Conservation (phyloP, 2,888 invertebrate species). For the Tetrapedia diversipes region DNA sequence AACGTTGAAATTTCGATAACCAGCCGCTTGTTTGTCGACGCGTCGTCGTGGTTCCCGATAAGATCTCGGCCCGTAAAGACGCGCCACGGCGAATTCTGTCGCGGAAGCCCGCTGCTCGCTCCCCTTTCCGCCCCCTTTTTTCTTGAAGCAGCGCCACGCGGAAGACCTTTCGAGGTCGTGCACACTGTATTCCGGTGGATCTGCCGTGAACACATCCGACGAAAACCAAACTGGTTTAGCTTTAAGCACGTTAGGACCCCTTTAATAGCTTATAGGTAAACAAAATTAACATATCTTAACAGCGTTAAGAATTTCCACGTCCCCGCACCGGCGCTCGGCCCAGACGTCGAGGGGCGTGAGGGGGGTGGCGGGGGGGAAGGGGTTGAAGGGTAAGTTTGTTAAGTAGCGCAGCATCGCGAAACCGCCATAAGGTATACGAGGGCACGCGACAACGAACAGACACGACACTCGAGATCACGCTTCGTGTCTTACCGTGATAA, state of each 20-base stretch:
- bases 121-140: too few species aligned
- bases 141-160: too few species aligned
- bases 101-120: conserved; percentile 31
- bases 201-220: conserved; percentile 78
- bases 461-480: conserved; percentile 55
- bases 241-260: conserved; percentile 82
- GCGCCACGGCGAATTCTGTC: conserved; percentile 62
- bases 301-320: conserved; percentile 82
- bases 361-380: too few species aligned
- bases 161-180: conserved; percentile 63
- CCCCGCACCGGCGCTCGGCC: conserved; percentile 56
- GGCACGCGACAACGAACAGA: conserved; percentile 77
- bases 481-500: conserved; percentile 38
- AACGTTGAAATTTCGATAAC: conserved; percentile 68
- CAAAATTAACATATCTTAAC: conserved; percentile 83
- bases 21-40: conserved; percentile 62
- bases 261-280: conserved; percentile 83
- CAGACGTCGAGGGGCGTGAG: too few species aligned
- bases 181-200: conserved; percentile 74
- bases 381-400: conserved; percentile 80
- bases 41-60: conserved; percentile 56
- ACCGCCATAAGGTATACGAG: conserved; percentile 78
- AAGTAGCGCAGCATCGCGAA: conserved; percentile 80
- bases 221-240: conserved; percentile 83
- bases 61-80: conserved; percentile 50